Evolutionary conservation across 2,888 invertebrate species (phyloP).

Genomic region (Lamproptera curius): DNA sequence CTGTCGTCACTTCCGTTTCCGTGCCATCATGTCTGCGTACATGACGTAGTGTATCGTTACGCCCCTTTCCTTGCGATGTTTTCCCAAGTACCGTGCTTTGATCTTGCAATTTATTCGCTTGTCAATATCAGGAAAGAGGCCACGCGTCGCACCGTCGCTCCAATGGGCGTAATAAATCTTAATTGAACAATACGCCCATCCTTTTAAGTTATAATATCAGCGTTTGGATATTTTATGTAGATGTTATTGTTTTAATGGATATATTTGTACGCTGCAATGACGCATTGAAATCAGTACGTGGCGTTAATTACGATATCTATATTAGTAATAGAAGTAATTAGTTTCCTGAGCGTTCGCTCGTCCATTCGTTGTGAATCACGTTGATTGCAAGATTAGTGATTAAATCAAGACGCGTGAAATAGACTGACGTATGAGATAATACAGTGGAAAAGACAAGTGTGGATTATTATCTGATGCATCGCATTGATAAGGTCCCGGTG

Average conservation of each 20-base stretch:
- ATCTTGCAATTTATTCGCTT: constrained; percentile 72
- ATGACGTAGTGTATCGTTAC: constrained; percentile 42
- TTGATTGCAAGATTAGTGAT: constrained; percentile 5
- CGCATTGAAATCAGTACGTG: no score
- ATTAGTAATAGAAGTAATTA: no score
- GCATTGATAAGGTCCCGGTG: constrained; percentile 57
- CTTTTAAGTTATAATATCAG: constrained; percentile 30
- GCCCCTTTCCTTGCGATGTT: constrained; percentile 54
- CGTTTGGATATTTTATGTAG: constrained; percentile 27
- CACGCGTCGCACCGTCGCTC: constrained; percentile 51
- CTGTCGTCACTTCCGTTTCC: constrained; percentile 70
- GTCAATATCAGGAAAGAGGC: constrained; percentile 71
- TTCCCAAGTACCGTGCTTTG: constrained; percentile 59
- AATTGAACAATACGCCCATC: constrained; percentile 30
- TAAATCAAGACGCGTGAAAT: constrained; percentile 30
- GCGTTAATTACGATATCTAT: no score
- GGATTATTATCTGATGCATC: constrained; percentile 61
- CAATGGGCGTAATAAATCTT: constrained; percentile 41
- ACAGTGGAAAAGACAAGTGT: constrained; percentile 60
- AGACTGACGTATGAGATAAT: constrained; percentile 57
- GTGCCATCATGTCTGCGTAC: constrained; percentile 51
- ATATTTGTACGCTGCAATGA: no score
- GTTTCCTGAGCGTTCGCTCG: background rate
- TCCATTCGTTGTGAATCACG: background rate
- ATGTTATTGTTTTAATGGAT: no score